Evolutionary conservation across 2,888 invertebrate species (phyloP).

Genomic region (Helobdella robusta): DNA sequence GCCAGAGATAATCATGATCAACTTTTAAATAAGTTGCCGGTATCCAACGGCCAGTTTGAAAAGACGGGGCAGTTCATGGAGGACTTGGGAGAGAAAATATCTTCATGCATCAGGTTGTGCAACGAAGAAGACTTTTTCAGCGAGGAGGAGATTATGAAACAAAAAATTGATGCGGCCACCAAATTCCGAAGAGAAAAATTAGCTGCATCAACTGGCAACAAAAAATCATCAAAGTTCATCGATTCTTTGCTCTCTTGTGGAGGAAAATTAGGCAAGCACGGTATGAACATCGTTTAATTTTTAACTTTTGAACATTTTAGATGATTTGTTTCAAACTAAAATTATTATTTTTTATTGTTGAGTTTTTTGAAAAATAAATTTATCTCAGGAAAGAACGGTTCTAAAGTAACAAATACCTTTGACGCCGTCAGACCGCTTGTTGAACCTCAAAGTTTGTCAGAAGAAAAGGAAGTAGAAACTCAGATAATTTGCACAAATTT

Average conservation of each 20-base stretch:
- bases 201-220: conserved; percentile 14
- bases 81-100: conserved; percentile 33
- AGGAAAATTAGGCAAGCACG: conserved; percentile 32
- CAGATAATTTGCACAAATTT: conserved; percentile 26
- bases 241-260: conserved; percentile 34
- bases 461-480: conserved; percentile 25
- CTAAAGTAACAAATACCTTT: neutral
- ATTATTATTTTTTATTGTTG: neutral
- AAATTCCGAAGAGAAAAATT: conserved; percentile 28
- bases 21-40: conserved; percentile 20
- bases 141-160: conserved; percentile 33
- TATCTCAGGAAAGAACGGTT: neutral
- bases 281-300: conserved; percentile 3
- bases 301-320: too few species aligned
- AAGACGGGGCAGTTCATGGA: conserved; percentile 34
- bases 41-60: conserved; percentile 16
- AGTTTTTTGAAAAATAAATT: neutral
- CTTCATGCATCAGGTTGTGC: neutral
- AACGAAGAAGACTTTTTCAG: conserved; percentile 23
- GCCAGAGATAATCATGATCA: conserved; percentile 27
- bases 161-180: conserved; percentile 33
- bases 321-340: neutral
- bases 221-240: conserved; percentile 28
- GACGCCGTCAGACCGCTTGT: neutral
- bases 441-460: neutral